Evolutionary conservation across 2,888 invertebrate species (phyloP).

Genomic region (Sminthurides aquaticus): DNA sequence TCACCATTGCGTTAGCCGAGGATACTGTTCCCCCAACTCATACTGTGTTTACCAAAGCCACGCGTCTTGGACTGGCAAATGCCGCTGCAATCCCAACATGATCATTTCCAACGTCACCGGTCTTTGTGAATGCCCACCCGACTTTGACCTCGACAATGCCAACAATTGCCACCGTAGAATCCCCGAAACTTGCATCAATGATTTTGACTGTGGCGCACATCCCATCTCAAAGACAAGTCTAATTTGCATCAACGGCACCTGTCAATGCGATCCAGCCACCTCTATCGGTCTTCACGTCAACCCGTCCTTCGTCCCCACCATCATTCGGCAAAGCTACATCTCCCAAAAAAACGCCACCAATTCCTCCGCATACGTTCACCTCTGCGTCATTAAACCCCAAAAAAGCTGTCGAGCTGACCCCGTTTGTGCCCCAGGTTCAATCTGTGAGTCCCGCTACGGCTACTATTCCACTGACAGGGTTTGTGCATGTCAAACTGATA

Average conservation of each 20-base stretch:
- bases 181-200: neutral
- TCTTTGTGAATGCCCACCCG: constrained; percentile 2
- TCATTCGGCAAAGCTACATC: neutral
- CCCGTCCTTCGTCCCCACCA: neutral
- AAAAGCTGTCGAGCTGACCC: neutral
- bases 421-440: neutral
- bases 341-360: neutral
- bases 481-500: neutral
- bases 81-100: neutral
- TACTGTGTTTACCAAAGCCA: neutral
- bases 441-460: neutral
- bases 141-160: neutral
- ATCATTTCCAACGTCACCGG: constrained; percentile 2
- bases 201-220: neutral
- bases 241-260: neutral
- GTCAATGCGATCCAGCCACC: neutral
- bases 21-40: neutral
- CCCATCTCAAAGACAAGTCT: neutral
- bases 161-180: neutral
- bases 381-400: neutral
- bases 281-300: neutral
- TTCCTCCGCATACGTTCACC: neutral
- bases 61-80: neutral
- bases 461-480: neutral
- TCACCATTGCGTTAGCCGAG: neutral